Evolutionary conservation across 2,113 vertebrate species (phyloP), one percentile per base, ranked within the genome.

Genomic region (Calidris pugnax): DNA sequence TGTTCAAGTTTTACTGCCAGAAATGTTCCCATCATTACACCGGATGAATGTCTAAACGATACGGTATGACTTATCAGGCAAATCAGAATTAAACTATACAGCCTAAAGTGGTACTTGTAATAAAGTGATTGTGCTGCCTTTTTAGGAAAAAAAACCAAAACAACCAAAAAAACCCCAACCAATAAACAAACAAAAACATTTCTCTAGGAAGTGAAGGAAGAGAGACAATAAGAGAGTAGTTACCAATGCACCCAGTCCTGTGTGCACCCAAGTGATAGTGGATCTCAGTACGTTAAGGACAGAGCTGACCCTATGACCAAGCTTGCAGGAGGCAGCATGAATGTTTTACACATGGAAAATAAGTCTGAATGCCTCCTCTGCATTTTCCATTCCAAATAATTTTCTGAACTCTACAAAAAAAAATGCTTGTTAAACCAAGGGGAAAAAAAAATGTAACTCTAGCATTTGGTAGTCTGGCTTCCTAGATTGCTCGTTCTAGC

Each of bases 221-320:
- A 21, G 23, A 37, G n/a, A 73, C 17, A 85, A 10, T 74, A 23
- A 39, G 10, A 62, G 11, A 68, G 33, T n/a, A 41, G 33, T 47
- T 73, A 48, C 20, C 7, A 3, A 4, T 35, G 32, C 6, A 60
- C 10, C 28, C 23, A 60, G 35, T 60, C 35, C 39, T 51, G 7
- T 14, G 18, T 72, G 35, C 59, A 21, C 48, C 1, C 0, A 64
- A 78, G 53, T 69, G 5, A 57, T 32, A 59, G 12, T 4, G 19
- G 4, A 47, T 37, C 50, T 89, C 41, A 23, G 0, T 33, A 21
- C 14, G 2, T 53, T 53, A 67, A 1, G 0, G 22, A 28, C 24
- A 59, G 10, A 33, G 60, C 35, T 75, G 51, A 75, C 55, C 22
- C 27, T 59, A 6, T 79, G 35, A 45, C 14, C 14, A n/a, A 60